Evolutionary conservation across 2,888 invertebrate species (phyloP).

Genomic region (Ennomos fuscantarius): DNA sequence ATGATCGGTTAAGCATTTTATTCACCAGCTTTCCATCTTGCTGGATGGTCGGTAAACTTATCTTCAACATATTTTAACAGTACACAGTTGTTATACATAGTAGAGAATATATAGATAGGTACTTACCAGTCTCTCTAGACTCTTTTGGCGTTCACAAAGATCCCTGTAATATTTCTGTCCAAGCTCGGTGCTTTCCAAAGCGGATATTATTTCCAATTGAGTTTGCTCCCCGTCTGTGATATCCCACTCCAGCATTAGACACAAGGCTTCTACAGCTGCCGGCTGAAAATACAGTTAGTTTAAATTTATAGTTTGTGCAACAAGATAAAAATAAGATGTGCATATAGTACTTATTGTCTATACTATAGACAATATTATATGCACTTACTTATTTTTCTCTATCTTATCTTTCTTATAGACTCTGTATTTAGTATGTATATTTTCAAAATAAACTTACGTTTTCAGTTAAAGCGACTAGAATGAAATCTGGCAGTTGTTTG

Average conservation of each 20-base stretch:
- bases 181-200: constrained; percentile 88
- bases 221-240: constrained; percentile 84
- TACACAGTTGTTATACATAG: neutral
- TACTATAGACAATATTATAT: too few species aligned
- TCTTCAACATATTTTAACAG: too few species aligned
- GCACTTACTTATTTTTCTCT: too few species aligned
- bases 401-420: too few species aligned
- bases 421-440: too few species aligned
- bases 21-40: too few species aligned
- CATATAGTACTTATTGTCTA: too few species aligned
- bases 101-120: neutral
- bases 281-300: constrained; percentile 57
- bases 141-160: constrained; percentile 90
- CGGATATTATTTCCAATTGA: constrained; percentile 89
- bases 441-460: constrained; percentile 70
- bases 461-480: constrained; percentile 89
- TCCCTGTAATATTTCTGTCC: constrained; percentile 89
- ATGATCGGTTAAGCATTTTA: too few species aligned
- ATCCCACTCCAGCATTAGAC: constrained; percentile 92
- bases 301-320: neutral
- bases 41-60: too few species aligned
- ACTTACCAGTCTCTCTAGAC: constrained; percentile 88
- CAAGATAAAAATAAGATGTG: too few species aligned
- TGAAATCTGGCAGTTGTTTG: constrained; percentile 89
- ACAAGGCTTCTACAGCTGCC: constrained; percentile 88